phyloP scores from a whole-genome alignment of 1,140 invertebrate species.

The Ericerus pela region DNA sequence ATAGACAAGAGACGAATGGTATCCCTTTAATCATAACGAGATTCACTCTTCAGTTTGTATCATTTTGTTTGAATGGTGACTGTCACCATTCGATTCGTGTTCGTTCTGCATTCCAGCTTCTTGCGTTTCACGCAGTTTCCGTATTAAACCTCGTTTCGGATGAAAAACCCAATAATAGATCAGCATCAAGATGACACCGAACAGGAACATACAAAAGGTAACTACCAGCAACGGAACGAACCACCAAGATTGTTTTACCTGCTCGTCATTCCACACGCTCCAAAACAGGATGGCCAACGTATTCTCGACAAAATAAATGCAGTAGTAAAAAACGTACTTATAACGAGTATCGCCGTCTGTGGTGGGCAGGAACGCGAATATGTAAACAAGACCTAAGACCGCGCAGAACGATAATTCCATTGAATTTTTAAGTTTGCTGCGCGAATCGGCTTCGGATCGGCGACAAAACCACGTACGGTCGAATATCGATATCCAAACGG shows the following conservation, averaged over 20 bases:
- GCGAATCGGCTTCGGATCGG: conserved; percentile 25
- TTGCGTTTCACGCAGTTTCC: not conserved
- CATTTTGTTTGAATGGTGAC: too few relatives aligned
- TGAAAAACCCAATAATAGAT: conserved; percentile 36
- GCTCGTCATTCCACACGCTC: conserved; percentile 27
- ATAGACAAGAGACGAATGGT: too few relatives aligned
- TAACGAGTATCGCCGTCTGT: conserved; percentile 46
- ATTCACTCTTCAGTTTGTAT: too few relatives aligned
- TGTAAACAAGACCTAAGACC: conserved; percentile 50
- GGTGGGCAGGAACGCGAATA: conserved; percentile 52
- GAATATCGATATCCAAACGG: conserved; percentile 40
- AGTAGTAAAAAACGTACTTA: conserved; percentile 47
- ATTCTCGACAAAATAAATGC: conserved; percentile 49
- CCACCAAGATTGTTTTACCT: conserved; percentile 19
- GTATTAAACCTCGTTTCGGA: conserved; percentile 23
- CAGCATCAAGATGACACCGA: conserved; percentile 34
- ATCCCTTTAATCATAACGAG: too few relatives aligned
- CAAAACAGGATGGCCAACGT: conserved; percentile 40
- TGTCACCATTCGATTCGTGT: too few relatives aligned
- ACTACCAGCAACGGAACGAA: conserved; percentile 21
- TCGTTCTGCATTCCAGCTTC: too few relatives aligned
- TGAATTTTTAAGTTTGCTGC: conserved; percentile 16
- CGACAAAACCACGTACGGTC: conserved; percentile 23
- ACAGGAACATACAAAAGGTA: conserved; percentile 28
- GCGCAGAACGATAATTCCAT: conserved; percentile 39